Evolutionary conservation across 2,797 vertebrate genomes (phyloP), one percentile per base, ranked within the genome.

Genomic region (Xiphophorus birchmanni): DNA sequence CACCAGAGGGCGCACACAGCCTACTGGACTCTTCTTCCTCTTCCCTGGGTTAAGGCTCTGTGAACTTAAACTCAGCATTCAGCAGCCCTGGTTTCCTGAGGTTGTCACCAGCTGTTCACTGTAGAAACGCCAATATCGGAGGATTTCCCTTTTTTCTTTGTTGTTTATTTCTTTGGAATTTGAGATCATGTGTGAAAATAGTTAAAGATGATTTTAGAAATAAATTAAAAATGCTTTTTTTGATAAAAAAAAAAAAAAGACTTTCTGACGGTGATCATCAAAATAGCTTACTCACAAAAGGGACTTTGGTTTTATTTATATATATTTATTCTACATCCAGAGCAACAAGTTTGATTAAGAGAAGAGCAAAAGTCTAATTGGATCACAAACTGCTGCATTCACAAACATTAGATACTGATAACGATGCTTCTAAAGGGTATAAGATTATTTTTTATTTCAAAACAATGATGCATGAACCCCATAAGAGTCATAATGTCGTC

Each of bases 71-170:
- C 88, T 89, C 88, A 76, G 89, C 84, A 74, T 88, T 84, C 32
- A 17, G 73, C 82, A 44, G 45, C 73, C 48, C 84, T 75, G 84
- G 96, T 94, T 96, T 96, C 95, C 93, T 95, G 95, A 97, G 95
- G 96, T 97, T 96, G 96, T 97, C 96, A 96, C 96, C 96, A 97
- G 96, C 96, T 97, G 95, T 97, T 98, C 97, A 97, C 97, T 97
- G 97, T 97, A 96, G 98, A 97, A 96, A 98, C 96, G 97, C 97
- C 97, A 99, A 98, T 97, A 97, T 97, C 95, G 85, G 96, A 93
- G 90, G 85, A 91, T 42, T 81, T 48, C 85, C 74, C 74, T 76
- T 26, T 80, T 13, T 85, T 80, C 82, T 90, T 26, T 71, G 76
- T 82, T 91, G 86, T 93, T 90, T 81, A 91, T 95, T 94, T 95